Evolutionary conservation across 2,888 invertebrate genomes (phyloP).

Genomic region (Pollenia griseotomentosa): DNA sequence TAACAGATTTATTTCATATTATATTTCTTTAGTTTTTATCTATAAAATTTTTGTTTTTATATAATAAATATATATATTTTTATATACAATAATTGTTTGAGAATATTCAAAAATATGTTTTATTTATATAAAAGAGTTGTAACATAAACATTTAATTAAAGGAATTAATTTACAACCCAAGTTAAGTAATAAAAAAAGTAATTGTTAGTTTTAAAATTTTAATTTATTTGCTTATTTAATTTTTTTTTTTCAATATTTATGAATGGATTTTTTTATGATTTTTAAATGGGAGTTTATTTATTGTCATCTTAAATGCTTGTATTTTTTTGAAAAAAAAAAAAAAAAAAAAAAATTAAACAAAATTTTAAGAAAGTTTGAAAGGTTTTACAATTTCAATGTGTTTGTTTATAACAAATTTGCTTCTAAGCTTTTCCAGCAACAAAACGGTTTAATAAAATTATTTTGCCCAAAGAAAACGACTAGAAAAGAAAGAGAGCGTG

Average conservation of each 20-base stretch:
- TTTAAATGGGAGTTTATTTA: conserved; percentile 46
- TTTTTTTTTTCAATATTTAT: not conserved
- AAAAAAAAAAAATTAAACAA: not conserved
- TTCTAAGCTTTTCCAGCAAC: too few species aligned
- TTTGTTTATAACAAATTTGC: too few species aligned
- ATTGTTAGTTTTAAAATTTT: not conserved
- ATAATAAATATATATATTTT: not conserved
- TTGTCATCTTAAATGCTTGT: conserved; percentile 68
- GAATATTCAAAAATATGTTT: too few species aligned
- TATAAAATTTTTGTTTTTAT: not conserved
- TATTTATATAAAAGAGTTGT: not conserved
- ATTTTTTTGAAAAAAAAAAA: not conserved
- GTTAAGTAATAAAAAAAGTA: not conserved
- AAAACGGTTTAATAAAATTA: too few species aligned
- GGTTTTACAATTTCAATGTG: too few species aligned
- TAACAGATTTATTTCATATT: conserved; percentile 23
- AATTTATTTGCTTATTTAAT: not conserved
- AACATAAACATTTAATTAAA: not conserved
- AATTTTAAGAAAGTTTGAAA: too few species aligned
- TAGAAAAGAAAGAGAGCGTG: too few species aligned
- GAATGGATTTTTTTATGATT: conserved; percentile 21
- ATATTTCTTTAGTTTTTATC: not conserved
- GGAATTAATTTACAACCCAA: conserved; percentile 32
- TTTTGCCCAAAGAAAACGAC: too few species aligned
- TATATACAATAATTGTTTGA: not conserved